A percentile compares a stretch with the other conserved stretches of the same genome.
Conservation (phyloP, 2,888 invertebrate species). For the Mechanitis mazaeus region DNA sequence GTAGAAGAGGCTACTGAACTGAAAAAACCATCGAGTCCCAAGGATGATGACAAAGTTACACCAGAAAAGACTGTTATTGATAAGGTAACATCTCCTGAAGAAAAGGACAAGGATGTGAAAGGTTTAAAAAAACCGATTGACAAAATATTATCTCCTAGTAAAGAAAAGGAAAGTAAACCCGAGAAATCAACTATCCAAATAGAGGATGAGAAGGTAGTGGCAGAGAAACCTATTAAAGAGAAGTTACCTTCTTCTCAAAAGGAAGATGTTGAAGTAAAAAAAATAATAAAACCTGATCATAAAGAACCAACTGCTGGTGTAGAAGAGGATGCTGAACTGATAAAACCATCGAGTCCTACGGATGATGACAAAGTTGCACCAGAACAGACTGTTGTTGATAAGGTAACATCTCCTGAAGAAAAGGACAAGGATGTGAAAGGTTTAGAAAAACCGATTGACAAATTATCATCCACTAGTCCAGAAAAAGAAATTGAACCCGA, state of each 20-base stretch:
- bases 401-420: neutral
- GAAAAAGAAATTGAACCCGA: constrained; percentile 10
- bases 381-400: constrained; percentile 15
- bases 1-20: too few species aligned
- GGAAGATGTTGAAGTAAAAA: too few species aligned
- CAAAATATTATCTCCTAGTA: too few species aligned
- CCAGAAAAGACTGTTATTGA: constrained; percentile 16
- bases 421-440: constrained; percentile 17
- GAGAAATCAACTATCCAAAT: too few species aligned
- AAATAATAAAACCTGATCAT: constrained; percentile 13
- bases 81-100: constrained; percentile 6
- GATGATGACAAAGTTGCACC: constrained; percentile 4
- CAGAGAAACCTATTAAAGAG: neutral
- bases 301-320: constrained; percentile 17
- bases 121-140: neutral
- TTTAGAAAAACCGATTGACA: constrained; percentile 3
- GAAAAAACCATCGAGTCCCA: constrained; percentile 13
- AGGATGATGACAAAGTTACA: constrained; percentile 2
- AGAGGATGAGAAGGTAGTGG: too few species aligned
- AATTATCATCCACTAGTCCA: constrained; percentile 21
- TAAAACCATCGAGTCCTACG: constrained; percentile 21
- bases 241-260: neutral
- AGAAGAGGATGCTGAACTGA: constrained; percentile 9
- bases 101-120: neutral
- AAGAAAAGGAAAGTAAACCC: too few species aligned